Base-by-base conservation (phyloP, 1,140 invertebrate species). In the Scaptomyza graminum region DNA sequence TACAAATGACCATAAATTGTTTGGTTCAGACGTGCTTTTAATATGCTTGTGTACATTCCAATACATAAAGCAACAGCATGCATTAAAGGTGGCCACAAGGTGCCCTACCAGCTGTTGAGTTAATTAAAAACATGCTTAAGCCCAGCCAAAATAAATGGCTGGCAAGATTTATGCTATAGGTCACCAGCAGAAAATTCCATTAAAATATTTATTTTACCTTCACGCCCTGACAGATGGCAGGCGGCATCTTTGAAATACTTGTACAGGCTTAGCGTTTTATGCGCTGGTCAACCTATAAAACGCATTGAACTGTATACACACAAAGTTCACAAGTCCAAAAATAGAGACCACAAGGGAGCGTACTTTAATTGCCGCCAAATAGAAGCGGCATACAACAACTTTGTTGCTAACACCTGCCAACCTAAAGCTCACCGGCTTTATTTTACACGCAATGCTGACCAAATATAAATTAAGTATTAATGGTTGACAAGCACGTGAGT, bases 111-210 rank as follows among this genome's bases (percentile, higher is more conserved):
- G 54, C 47, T 44, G 47, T 28, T 46, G 78, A 83, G 83, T 75
- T 83, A 83, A 82, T 82, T 82, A 82, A 79, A 82, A 71, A 80
- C 28, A 31, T 52, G 67, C 46, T 41, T 49, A 41, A 49, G 22
- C 22, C 63, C 41, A 59, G 60, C 18, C 74, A 55, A 61, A 83
- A 78, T 83, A 71, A 82, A 82, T 79, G 61, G 71, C 54, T 61
- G 15, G 34, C 56, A 70, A 78, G 79, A 83, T 70, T 82, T 79
- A 82, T 79, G 70, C 65, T 78, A 61, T 78, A 64, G 65, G 71
- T 70, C 54, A 46, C 15, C 65, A 52, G 51, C 66, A 52, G 69
- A 43, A 65, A 65, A 47, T 66, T 68, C 50, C 46, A 76, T 59
- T 71, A 77, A 76, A 76, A 82, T 71, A 56, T 66, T 57, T 57